Base-by-base conservation (phyloP, 2,113 vertebrate species). In the Megalops atlanticus region DNA sequence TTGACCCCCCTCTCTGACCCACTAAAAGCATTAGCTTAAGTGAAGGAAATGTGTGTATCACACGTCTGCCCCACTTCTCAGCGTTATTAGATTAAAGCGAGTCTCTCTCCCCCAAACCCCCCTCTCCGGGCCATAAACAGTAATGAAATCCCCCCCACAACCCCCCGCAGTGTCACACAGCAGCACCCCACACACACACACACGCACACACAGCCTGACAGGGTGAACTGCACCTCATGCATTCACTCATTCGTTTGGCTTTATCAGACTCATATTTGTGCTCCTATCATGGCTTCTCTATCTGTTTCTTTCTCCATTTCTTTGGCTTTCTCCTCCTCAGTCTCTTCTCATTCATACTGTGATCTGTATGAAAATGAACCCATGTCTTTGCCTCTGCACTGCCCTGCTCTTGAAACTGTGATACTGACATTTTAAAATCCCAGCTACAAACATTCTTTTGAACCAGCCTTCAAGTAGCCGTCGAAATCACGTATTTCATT, bases 41-140 rank as follows among this genome's bases (percentile, higher is more conserved):
- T 24, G 31, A n/a, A 64, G 58, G 58, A 64, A 64, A 31, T 64
- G 24, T 31, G 36, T 79, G 78, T 18, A 71, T 16, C 18, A 1
- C 58, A 35, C 69, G 33, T 49, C 35, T 80, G 78, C 73, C 39
- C 33, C 40, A 36, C 80, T 87, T 87, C 82, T 91, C 88, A 78
- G 74, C 52, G 82, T 74, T 87, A 83, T 90, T 87, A 89, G 70
- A 89, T 87, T 85, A 86, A 87, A 77, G 82, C 24, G 27, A 82
- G 78, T 82, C 77, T 27, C 84, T n/a, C n/a, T n/a, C n/a, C n/a
- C n/a, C n/a, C n/a, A n/a, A n/a, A n/a, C n/a, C n/a, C n/a, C 41
- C 43, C 31, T 71, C 74, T 47, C 35, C 16, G 41, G 70, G 69
- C 79, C 31, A 45, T 73, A 35, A 73, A 64, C 47, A 40, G 74